phyloP scores from a whole-genome alignment of 1,140 invertebrate genomes.

The Drosophila melanica region DNA sequence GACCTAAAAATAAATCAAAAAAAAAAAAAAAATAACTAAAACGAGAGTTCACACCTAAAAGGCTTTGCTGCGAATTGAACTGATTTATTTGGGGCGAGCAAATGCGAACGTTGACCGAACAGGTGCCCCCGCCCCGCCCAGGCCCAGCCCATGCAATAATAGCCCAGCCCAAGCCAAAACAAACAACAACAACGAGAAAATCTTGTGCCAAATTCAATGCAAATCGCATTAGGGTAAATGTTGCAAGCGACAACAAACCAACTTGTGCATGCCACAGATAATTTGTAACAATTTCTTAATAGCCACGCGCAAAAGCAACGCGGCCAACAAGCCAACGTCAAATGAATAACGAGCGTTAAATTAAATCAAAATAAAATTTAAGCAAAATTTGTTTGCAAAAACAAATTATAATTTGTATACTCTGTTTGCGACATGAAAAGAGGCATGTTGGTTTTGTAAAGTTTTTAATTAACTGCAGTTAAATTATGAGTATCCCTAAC shows the following conservation, averaged over 20 bases:
- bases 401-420: too few species aligned
- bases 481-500: too few species aligned
- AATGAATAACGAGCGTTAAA: neutral
- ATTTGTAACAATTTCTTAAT: constrained; percentile 20
- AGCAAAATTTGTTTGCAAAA: neutral
- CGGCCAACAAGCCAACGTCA: neutral
- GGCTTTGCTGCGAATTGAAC: constrained; percentile 12
- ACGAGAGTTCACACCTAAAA: constrained; percentile 23
- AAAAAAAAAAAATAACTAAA: neutral
- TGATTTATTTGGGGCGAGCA: neutral
- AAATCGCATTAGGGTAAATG: constrained; percentile 16
- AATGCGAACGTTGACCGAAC: constrained; percentile 13
- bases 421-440: too few species aligned
- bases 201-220: constrained; percentile 23
- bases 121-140: constrained; percentile 14
- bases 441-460: too few species aligned
- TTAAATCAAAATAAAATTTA: neutral
- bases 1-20: constrained; percentile 21
- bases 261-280: constrained; percentile 14
- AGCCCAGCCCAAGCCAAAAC: neutral
- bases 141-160: neutral
- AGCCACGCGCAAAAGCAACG: neutral
- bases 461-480: too few species aligned
- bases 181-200: constrained; percentile 3
- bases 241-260: neutral